Evolutionary conservation across 2,797 vertebrate species (phyloP), one percentile per base, ranked within the genome.

Genomic region (Anolis apletophallus): DNA sequence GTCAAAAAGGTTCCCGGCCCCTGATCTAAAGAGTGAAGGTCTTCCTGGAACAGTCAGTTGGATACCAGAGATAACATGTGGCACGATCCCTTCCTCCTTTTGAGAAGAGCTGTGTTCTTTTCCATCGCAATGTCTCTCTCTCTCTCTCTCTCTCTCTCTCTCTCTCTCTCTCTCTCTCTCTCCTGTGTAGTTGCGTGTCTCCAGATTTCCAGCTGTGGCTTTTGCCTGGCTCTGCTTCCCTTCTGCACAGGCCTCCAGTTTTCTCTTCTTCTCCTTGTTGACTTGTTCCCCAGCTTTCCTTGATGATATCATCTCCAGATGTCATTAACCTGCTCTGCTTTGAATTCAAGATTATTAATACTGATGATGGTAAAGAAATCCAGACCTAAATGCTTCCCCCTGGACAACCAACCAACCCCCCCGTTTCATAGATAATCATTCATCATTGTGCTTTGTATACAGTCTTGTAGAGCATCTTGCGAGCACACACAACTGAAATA

Each of bases 231-330:
- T 0, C 52, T 57, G 29, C 68, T 93, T 90, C 91, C 87, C 84
- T 85, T 80, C 29, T 16, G 68, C 80, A 68, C 75, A 85, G 84
- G 59, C 54, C 89, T 55, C 64, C 5, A 1, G 74, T 76, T 79
- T 84, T 1, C 80, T 90, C 76, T 85, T 87, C 61, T 75, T 19
- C 89, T 89, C 90, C 86, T 88, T 7, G 0, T 83, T 84, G 87
- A 64, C 77, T 92, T 6, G 57, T 80, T 83, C 32, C 84, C 71
- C 80, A 83, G 84, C 89, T 93, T 87, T 86, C 46, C 3, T 80
- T 64, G 91, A 85, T 88, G 91, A 81, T 89, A 67, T 67, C 93
- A 92, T 91, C 91, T 93, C 92, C 89, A 92, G 88, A 92, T 91
- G 88, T 93, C 91, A 93, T 93, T 92, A 90, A 83, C 82, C 17